Percentiles rank a stretch among this genome's conserved stretches.
These are phyloP conservation scores for Hemitrygon akajei DNA, from an alignment of 2,797 vertebrate genomes.

Conservation along the genomic window DNA sequence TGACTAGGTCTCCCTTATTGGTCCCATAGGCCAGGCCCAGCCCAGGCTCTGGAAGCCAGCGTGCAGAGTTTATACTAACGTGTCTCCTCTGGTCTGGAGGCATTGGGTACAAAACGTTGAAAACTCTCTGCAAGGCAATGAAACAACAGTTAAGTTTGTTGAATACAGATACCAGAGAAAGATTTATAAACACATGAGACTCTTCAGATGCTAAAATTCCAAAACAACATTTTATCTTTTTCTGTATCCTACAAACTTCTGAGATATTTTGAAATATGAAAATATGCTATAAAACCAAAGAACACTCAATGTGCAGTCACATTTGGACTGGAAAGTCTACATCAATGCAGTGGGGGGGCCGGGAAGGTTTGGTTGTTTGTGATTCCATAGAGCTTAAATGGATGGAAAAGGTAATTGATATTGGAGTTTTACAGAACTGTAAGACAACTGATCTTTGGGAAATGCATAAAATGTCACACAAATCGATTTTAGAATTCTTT, in stretches of 20 bases:
- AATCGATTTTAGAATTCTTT: neutral
- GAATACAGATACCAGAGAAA: neutral
- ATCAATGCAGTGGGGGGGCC: neutral
- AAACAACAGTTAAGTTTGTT: neutral
- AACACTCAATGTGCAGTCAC: neutral
- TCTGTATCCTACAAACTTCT: neutral
- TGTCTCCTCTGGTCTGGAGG: constrained; percentile 94
- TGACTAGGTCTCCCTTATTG: constrained; percentile 97
- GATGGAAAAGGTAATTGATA: neutral
- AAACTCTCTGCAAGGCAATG: constrained; percentile 72
- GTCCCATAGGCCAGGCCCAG: constrained; percentile 94
- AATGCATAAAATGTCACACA: neutral
- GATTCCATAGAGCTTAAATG: neutral
- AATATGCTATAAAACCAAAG: neutral
- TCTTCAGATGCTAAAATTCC: no score
- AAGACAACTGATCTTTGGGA: neutral
- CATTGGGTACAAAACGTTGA: constrained; percentile 96
- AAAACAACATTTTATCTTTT: no score
- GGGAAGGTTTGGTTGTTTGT: neutral
- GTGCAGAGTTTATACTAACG: constrained; percentile 96
- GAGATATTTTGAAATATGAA: neutral
- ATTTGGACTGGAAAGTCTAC: neutral
- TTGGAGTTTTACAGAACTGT: neutral
- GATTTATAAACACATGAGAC: no score
- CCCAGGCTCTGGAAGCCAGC: constrained; percentile 92